These are phyloP conservation scores for Drosophila dives DNA, from an alignment of 2,888 invertebrate species.

Conservation along the genomic window DNA sequence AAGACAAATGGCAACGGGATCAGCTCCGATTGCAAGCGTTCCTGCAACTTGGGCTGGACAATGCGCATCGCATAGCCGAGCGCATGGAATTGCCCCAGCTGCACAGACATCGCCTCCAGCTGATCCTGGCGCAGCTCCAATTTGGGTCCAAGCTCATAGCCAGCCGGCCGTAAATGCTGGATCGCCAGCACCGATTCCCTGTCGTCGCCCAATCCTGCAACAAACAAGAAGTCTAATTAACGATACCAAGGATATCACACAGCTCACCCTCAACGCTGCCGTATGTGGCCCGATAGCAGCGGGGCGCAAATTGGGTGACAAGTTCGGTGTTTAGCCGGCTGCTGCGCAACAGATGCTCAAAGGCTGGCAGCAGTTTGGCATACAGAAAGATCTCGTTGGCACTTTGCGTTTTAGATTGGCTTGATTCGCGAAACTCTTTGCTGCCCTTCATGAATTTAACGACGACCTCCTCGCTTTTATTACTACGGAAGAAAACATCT, in stretches of 20 bases:
- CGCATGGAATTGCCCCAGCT: constrained; percentile 82
- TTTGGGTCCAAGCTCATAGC: constrained; percentile 81
- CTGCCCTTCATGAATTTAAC: constrained; percentile 84
- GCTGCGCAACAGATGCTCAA: constrained; percentile 66
- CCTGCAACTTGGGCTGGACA: constrained; percentile 66
- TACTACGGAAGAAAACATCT: constrained; percentile 22
- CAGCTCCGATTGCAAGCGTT: constrained; percentile 69
- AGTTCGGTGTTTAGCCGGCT: constrained; percentile 55
- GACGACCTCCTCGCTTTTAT: constrained; percentile 62
- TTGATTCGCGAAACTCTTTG: constrained; percentile 74
- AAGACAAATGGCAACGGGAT: constrained; percentile 74
- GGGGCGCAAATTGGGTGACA: constrained; percentile 73
- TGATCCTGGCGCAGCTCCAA: constrained; percentile 77
- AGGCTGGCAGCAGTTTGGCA: constrained; percentile 79
- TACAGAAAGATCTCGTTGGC: constrained; percentile 83
- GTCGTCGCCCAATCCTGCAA: constrained; percentile 62
- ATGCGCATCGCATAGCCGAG: constrained; percentile 78
- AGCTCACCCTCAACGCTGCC: constrained; percentile 76
- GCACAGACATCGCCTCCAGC: constrained; percentile 73
- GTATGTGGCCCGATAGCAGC: constrained; percentile 75
- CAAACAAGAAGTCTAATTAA: not conserved
- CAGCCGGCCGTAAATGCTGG: constrained; percentile 77
- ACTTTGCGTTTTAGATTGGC: constrained; percentile 82
- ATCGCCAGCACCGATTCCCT: constrained; percentile 80
- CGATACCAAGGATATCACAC: not conserved